These are phyloP conservation scores for Gallinago solitaria DNA, from an alignment of 2,797 vertebrate genomes.

Conservation along the genomic window DNA sequence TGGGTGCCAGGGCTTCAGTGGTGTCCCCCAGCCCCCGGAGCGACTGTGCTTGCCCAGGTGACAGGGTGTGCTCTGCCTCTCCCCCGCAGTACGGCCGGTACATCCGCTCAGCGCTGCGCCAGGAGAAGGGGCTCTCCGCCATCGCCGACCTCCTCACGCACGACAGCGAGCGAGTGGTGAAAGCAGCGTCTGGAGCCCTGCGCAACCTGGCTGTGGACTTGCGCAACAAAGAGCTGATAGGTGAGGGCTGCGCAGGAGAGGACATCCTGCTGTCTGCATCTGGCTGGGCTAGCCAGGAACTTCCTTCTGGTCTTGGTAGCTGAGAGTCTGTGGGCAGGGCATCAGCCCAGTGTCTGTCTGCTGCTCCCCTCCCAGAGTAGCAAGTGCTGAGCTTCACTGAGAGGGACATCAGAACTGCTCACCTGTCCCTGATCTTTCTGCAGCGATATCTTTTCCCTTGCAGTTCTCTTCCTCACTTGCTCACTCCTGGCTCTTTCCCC, in stretches of 20 bases:
- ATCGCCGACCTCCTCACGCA: conserved; percentile 89
- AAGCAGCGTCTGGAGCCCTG: conserved; percentile 92
- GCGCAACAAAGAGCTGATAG: conserved; percentile 91
- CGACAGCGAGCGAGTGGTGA: conserved; percentile 90
- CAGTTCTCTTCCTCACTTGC: not conserved
- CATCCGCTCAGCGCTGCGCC: conserved; percentile 88
- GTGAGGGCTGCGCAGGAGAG: conserved; percentile 67
- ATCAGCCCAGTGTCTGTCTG: accelerated
- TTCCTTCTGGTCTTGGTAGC: not conserved
- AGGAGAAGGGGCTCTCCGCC: conserved; percentile 91
- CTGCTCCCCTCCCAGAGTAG: not conserved
- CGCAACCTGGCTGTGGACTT: conserved; percentile 93
- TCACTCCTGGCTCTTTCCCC: not conserved
- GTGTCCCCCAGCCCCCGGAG: not conserved
- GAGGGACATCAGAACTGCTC: not conserved
- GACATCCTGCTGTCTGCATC: accelerated
- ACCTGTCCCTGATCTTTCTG: not conserved
- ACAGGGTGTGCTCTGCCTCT: not conserved
- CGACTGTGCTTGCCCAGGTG: accelerated
- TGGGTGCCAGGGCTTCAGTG: accelerated
- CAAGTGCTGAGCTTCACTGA: accelerated
- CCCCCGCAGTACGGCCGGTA: conserved; percentile 87
- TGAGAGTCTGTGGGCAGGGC: accelerated
- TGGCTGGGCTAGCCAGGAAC: accelerated
- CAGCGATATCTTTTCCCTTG: not conserved